phyloP scores from a whole-genome alignment of 2,888 invertebrate genomes.

The Pegoplata infirma region DNA sequence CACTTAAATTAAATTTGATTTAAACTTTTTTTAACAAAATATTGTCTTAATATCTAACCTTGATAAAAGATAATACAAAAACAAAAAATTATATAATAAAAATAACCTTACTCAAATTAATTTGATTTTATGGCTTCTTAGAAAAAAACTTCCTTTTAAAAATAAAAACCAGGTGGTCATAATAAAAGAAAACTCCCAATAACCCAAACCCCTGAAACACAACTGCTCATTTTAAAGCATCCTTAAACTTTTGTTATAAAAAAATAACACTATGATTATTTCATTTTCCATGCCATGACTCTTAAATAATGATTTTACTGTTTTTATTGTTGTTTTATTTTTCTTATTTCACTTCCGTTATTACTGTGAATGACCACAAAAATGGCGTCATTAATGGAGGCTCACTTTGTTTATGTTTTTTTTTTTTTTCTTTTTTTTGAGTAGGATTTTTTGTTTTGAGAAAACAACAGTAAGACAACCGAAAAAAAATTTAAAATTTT shows the following conservation, averaged over 20 bases:
- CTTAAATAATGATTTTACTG: constrained; percentile 13
- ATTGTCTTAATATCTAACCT: too few species aligned
- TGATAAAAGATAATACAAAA: too few species aligned
- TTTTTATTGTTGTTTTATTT: too few species aligned
- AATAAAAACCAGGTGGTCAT: neutral
- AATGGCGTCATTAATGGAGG: constrained; percentile 35
- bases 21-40: too few species aligned
- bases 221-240: neutral
- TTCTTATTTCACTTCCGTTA: neutral
- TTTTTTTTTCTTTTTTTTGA: too few species aligned
- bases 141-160: neutral
- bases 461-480: too few species aligned
- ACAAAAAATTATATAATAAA: neutral
- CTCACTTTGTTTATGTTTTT: constrained; percentile 18
- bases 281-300: neutral
- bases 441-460: too few species aligned
- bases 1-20: too few species aligned
- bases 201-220: neutral
- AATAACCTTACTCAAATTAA: neutral
- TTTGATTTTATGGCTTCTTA: neutral
- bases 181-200: neutral
- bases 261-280: neutral
- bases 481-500: neutral
- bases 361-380: constrained; percentile 27
- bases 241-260: neutral